phyloP scores from a whole-genome alignment of 2,888 invertebrate genomes.

The Cheilosia variabilis region DNA sequence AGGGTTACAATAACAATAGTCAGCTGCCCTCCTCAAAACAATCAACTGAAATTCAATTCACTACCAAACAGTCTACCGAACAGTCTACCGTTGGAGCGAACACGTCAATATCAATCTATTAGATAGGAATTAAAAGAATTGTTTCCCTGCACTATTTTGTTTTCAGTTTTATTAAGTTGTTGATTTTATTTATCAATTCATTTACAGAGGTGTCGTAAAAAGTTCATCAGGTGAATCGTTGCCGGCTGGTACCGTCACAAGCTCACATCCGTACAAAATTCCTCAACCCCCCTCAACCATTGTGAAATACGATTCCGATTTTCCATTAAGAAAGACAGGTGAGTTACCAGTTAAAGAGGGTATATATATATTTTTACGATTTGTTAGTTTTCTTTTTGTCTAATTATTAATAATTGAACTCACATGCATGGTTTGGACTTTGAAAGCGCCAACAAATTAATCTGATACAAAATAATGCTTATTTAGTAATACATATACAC shows the following conservation, averaged over 20 bases:
- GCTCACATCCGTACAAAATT: constrained; percentile 89
- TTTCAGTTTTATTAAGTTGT: neutral
- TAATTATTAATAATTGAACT: constrained; percentile 64
- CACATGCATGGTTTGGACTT: constrained; percentile 58
- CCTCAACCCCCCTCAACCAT: constrained; percentile 86
- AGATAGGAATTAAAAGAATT: too few species aligned
- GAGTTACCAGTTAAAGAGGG: constrained; percentile 78
- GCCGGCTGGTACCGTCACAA: constrained; percentile 86
- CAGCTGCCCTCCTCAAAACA: too few species aligned
- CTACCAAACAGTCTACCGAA: too few species aligned
- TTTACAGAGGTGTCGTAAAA: constrained; percentile 86
- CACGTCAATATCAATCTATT: too few species aligned
- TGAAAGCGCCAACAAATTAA: constrained; percentile 12
- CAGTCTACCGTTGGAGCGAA: too few species aligned
- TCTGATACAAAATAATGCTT: neutral
- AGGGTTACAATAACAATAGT: too few species aligned
- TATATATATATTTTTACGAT: constrained; percentile 15
- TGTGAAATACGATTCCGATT: constrained; percentile 87
- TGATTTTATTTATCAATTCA: constrained; percentile 26
- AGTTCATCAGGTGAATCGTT: constrained; percentile 88
- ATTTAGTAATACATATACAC: neutral
- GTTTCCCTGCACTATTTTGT: too few species aligned
- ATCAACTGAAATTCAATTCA: too few species aligned
- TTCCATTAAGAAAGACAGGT: constrained; percentile 98
- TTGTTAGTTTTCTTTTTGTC: constrained; percentile 29